Evolutionary conservation across 2,113 vertebrate genomes (phyloP), one percentile per base, ranked within the genome.

Genomic region (Hymenochirus boettgeri): DNA sequence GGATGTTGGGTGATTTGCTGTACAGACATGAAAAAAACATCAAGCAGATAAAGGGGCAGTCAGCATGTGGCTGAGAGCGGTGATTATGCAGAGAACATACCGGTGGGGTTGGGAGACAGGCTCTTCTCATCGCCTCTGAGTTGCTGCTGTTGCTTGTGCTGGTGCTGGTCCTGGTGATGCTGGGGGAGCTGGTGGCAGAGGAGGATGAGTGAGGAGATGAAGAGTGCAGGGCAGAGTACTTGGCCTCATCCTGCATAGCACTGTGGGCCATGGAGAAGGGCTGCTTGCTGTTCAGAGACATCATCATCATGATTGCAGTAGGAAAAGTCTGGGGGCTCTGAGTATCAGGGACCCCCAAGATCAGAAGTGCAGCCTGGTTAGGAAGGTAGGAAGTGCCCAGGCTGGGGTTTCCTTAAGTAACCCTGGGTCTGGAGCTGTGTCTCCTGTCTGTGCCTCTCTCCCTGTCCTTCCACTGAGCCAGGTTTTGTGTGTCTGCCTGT

Each of bases 241-340:
- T 97, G 80, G 86, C 84, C 71, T 97, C 94, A 71, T 90, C 92
- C 78, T 93, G 85, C 86, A 96, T 85, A 89, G 88, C 86, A 86
- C 86, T 77, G 84, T 94, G 94, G 12, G 91, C 89, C 93, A 96
- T 90, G 77, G 87, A 82, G 76, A 96, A 97, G 61, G 86, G 85
- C 90, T 97, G 94, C 92, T 97, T 97, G 92, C 56, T 67, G 93
- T 91, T 97, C 82, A 97, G 85, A 76, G 94, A 94, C 94, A 97
- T 97, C 94, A 97, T 97, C 94, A 95, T 96, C 91, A 90, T 96
- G 74, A 84, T 91, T 85, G 84, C 84, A 50, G 85, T 74, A 73
- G 70, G 73, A 73, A 77, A 74, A 73, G 81, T n/a, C 10, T 83
- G 86, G 87, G 82, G 88, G 87, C 83, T 85, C 83, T 72, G 74